phyloP scores from a whole-genome alignment of 2,888 invertebrate species.

The Nudaria mundana region DNA sequence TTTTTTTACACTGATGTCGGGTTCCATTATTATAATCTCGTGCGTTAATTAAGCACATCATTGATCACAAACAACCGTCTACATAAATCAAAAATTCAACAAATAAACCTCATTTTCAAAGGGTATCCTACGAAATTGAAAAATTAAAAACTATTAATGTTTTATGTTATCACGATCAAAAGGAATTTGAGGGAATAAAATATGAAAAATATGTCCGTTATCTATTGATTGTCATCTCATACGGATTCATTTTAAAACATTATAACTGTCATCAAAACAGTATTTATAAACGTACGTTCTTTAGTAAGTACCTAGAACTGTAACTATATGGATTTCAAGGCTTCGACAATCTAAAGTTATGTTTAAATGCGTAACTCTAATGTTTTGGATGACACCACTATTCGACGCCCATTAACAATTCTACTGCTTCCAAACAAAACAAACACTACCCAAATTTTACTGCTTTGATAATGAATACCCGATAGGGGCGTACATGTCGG shows the following conservation, averaged over 20 bases:
- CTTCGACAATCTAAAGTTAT: no score
- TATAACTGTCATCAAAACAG: background rate
- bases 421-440: slow-evolving; percentile 53
- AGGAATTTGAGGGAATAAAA: background rate
- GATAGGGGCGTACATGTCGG: slow-evolving; percentile 51
- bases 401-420: slow-evolving; percentile 30
- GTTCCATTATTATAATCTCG: no score
- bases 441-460: slow-evolving; percentile 53
- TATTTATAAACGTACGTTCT: no score
- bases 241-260: background rate
- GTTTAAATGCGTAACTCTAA: no score
- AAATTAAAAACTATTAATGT: background rate
- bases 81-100: background rate
- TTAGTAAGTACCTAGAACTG: no score
- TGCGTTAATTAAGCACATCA: background rate
- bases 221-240: background rate
- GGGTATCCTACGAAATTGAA: no score
- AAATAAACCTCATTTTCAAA: background rate
- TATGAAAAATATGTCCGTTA: background rate
- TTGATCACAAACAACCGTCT: background rate
- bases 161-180: background rate
- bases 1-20: no score
- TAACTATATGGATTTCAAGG: no score
- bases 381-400: no score
- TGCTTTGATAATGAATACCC: slow-evolving; percentile 58